phyloP scores from a whole-genome alignment of 92 coral and sea anemone genomes.

The Epizoanthus ramosus region DNA sequence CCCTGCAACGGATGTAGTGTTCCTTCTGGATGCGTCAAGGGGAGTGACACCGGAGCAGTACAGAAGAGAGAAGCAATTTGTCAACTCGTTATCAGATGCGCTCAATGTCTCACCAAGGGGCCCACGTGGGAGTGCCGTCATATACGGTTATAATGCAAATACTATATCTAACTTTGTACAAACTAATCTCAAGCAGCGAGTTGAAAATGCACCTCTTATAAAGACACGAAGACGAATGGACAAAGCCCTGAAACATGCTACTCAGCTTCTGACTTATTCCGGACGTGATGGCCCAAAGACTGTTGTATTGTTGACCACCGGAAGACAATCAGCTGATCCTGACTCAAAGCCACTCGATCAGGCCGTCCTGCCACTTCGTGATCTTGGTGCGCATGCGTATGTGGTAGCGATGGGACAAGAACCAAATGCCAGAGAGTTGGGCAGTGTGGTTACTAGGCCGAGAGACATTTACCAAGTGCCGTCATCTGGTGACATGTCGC shows the following conservation, averaged over 20 bases:
- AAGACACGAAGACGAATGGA: slow-evolving; percentile 31
- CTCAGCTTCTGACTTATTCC: slow-evolving; percentile 8
- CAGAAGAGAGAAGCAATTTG: slow-evolving; percentile 19
- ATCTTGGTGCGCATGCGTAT: slow-evolving; percentile 8
- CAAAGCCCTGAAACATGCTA: slow-evolving; percentile 28
- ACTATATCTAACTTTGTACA: slow-evolving; percentile 30
- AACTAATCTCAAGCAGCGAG: slow-evolving; percentile 12
- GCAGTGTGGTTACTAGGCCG: slow-evolving; percentile 5
- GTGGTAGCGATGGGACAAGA: slow-evolving; percentile 32
- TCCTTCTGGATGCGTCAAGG: slow-evolving; percentile 18
- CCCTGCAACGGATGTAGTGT: slow-evolving; percentile 10
- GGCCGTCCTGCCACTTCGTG: slow-evolving; percentile 2
- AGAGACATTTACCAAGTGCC: slow-evolving; percentile 12
- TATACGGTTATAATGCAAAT: slow-evolving; percentile 28
- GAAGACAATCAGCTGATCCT: slow-evolving; percentile 11
- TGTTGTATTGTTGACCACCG: slow-evolving; percentile 30
- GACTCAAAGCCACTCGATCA: not conserved
- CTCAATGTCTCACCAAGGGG: slow-evolving; percentile 31
- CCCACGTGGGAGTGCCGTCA: slow-evolving; percentile 25
- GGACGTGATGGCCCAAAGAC: slow-evolving; percentile 10
- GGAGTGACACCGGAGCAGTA: slow-evolving; percentile 14
- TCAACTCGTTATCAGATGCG: slow-evolving; percentile 9
- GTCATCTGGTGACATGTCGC: slow-evolving; percentile 14
- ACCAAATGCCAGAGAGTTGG: not conserved
- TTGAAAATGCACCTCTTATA: slow-evolving; percentile 20